Percentiles rank a stretch among this genome's conserved stretches.
Conservation (phyloP, 2,888 invertebrate species). For the Tachystola acroxantha region DNA sequence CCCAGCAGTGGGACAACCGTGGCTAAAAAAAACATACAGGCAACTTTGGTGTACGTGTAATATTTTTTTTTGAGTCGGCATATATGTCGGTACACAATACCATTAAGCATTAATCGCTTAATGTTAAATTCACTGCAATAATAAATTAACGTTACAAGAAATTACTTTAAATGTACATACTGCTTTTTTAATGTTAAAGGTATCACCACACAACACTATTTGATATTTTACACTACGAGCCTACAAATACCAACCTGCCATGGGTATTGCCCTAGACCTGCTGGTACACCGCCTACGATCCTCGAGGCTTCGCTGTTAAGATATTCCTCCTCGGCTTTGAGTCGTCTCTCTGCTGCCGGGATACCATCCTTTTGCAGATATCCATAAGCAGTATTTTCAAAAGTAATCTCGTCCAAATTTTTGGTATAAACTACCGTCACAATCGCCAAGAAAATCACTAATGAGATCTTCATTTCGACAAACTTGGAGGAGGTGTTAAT, state of each 20-base stretch:
- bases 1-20: too few relatives aligned
- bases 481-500: not conserved
- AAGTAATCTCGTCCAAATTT: not conserved
- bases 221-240: too few relatives aligned
- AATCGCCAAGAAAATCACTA: not conserved
- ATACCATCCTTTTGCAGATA: constrained; percentile 36
- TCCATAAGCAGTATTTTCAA: constrained; percentile 28
- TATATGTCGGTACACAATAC: too few relatives aligned
- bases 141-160: too few relatives aligned
- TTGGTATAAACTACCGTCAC: not conserved
- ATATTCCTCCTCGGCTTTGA: constrained; percentile 32
- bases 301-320: constrained; percentile 21
- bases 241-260: constrained; percentile 44
- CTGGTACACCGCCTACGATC: constrained; percentile 39
- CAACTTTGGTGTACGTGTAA: too few relatives aligned
- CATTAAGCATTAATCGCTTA: too few relatives aligned
- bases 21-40: too few relatives aligned
- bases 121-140: too few relatives aligned
- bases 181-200: too few relatives aligned
- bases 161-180: too few relatives aligned
- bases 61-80: too few relatives aligned
- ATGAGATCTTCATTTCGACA: not conserved
- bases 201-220: too few relatives aligned
- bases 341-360: constrained; percentile 35
- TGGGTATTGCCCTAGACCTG: constrained; percentile 31